phyloP scores from a whole-genome alignment of 2,888 invertebrate genomes.

The Cheilosia vulpina region DNA sequence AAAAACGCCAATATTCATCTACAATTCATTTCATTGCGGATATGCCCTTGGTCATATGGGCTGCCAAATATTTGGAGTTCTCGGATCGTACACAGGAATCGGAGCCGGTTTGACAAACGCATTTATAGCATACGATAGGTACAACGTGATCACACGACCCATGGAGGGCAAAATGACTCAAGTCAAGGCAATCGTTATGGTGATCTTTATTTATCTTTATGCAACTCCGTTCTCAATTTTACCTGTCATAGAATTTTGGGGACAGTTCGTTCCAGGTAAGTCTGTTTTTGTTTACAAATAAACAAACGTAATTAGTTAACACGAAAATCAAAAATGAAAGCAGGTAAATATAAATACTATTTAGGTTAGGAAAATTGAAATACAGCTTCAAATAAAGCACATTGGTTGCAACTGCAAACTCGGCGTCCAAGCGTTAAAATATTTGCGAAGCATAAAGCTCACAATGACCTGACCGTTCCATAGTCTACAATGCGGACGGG shows the following conservation, averaged over 20 bases:
- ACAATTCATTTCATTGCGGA: slow-evolving; percentile 91
- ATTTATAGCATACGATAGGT: slow-evolving; percentile 93
- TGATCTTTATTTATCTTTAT: slow-evolving; percentile 90
- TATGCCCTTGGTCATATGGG: slow-evolving; percentile 90
- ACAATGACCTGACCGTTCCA: too few relatives aligned
- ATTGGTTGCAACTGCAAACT: too few relatives aligned
- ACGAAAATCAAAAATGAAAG: too few relatives aligned
- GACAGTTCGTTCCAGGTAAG: slow-evolving; percentile 90
- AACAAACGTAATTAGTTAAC: too few relatives aligned
- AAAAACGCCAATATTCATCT: slow-evolving; percentile 88
- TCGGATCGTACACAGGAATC: slow-evolving; percentile 92
- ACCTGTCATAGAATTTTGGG: slow-evolving; percentile 93
- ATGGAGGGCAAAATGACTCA: slow-evolving; percentile 92
- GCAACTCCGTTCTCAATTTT: slow-evolving; percentile 92
- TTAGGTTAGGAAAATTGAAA: too few relatives aligned
- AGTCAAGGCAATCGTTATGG: slow-evolving; percentile 91
- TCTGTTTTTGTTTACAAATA: slow-evolving; percentile 2
- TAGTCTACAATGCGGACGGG: too few relatives aligned
- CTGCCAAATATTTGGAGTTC: slow-evolving; percentile 90
- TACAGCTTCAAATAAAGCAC: too few relatives aligned
- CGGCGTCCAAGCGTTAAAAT: too few relatives aligned
- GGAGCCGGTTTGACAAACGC: slow-evolving; percentile 92
- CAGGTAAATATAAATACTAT: too few relatives aligned
- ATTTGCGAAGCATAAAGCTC: too few relatives aligned
- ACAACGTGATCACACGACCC: slow-evolving; percentile 91